A percentile compares a stretch with the other conserved stretches of the same genome.
Evolutionary conservation across 2,113 vertebrate species (phyloP).

Genomic region (Clupea harengus): DNA sequence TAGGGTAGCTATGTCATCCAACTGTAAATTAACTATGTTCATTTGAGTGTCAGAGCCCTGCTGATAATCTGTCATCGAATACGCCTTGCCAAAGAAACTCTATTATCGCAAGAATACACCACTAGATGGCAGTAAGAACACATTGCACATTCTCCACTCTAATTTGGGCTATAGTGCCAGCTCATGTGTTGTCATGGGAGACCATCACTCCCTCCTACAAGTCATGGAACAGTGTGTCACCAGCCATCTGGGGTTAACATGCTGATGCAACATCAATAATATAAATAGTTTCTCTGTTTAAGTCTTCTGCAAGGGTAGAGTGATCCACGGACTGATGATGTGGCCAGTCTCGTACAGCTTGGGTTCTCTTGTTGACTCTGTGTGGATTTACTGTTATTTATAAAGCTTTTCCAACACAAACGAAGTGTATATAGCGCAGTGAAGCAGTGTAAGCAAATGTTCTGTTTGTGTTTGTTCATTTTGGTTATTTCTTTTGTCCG

Average conservation of each 20-base stretch:
- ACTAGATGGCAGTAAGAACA: not conserved
- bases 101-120: not conserved
- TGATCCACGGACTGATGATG: not conserved
- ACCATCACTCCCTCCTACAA: not conserved
- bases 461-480: not conserved
- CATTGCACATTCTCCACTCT: not conserved
- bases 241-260: not conserved
- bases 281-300: not conserved
- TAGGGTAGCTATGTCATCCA: too few species aligned
- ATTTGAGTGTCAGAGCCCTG: too few species aligned
- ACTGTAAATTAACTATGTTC: too few species aligned
- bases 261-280: not conserved
- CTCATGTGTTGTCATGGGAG: not conserved
- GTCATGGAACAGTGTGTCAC: not conserved
- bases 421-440: not conserved
- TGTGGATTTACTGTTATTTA: not conserved
- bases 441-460: not conserved
- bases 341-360: not conserved
- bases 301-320: not conserved
- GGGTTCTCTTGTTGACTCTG: not conserved
- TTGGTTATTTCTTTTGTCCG: not conserved
- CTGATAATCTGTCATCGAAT: too few species aligned
- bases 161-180: not conserved
- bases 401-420: not conserved
- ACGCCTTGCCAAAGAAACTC: too few species aligned